Evolutionary conservation across 2,888 invertebrate genomes (phyloP).

Genomic region (Seira ritae): DNA sequence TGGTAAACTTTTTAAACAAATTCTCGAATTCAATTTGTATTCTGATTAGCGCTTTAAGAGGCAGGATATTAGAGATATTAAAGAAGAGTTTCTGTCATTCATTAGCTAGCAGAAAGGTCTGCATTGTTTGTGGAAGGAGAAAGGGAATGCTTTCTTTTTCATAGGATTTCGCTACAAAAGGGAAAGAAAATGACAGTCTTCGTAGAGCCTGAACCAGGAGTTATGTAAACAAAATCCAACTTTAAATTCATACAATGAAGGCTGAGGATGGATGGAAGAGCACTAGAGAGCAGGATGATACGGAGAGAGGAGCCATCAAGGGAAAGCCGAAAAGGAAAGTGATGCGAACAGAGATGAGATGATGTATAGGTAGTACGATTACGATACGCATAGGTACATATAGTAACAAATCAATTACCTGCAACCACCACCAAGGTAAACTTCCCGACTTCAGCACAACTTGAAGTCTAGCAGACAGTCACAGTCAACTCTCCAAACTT

Average conservation of each 20-base stretch:
- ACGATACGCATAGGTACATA: conserved; percentile 11
- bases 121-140: background rate
- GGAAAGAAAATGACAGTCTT: conserved; percentile 4
- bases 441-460: conserved; percentile 30
- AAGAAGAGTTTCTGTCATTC: too few species aligned
- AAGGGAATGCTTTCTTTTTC: background rate
- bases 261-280: background rate
- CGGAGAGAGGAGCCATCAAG: background rate
- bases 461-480: conserved; percentile 39
- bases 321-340: conserved; percentile 24
- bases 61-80: too few species aligned
- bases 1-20: too few species aligned
- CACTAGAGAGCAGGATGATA: conserved; percentile 4
- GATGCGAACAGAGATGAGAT: conserved; percentile 7
- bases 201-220: background rate
- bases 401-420: conserved; percentile 43
- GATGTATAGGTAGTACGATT: background rate
- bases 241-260: background rate
- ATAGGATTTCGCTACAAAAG: background rate
- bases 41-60: too few species aligned
- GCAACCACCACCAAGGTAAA: conserved; percentile 45
- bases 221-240: background rate
- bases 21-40: too few species aligned
- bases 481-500: conserved; percentile 44
- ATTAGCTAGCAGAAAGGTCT: too few species aligned